These are phyloP conservation scores for Podarcis raffonei DNA, from an alignment of 2,113 vertebrate genomes.

Conservation along the genomic window DNA sequence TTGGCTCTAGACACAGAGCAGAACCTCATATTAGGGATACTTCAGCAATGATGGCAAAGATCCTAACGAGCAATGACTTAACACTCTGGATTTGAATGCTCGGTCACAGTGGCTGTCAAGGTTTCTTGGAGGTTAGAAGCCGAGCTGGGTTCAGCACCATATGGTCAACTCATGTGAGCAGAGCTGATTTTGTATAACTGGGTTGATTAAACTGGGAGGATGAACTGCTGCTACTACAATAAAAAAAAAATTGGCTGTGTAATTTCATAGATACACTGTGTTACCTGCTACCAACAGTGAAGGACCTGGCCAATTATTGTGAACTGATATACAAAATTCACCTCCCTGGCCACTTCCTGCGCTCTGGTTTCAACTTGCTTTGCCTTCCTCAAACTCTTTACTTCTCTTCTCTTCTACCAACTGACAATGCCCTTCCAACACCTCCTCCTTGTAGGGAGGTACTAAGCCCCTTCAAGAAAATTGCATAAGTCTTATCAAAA, in stretches of 20 bases:
- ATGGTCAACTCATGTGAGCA: background rate
- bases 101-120: background rate
- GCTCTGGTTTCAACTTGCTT: background rate
- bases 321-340: background rate
- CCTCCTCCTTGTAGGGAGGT: background rate
- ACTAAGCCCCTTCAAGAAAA: background rate
- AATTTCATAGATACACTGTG: no score
- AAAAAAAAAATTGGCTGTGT: background rate
- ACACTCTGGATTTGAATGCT: background rate
- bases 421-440: background rate
- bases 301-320: background rate
- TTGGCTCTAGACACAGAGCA: conserved; percentile 21
- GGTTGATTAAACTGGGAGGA: background rate
- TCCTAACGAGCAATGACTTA: conserved; percentile 16
- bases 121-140: conserved; percentile 23
- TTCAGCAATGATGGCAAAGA: conserved; percentile 35
- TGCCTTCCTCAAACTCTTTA: background rate
- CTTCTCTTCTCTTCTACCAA: background rate
- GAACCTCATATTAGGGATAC: conserved; percentile 10
- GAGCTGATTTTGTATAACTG: background rate
- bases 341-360: background rate
- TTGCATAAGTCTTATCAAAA: background rate
- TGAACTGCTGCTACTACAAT: background rate
- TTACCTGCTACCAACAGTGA: background rate
- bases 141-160: background rate